phyloP scores from a whole-genome alignment of 2,113 vertebrate genomes.

The Anoura caudifer region DNA sequence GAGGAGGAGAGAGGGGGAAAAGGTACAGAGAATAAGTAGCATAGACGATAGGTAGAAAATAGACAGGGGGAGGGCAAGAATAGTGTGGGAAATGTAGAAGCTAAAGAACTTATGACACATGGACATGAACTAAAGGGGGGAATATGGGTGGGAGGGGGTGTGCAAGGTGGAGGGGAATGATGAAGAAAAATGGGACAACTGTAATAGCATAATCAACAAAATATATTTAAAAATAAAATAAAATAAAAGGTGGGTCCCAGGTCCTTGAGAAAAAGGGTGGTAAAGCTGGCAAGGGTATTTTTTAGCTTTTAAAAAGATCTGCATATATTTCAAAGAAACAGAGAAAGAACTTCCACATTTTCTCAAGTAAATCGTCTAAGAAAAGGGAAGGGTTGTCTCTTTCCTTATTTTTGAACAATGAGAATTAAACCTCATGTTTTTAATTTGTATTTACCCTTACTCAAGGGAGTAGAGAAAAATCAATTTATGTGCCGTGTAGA shows the following conservation, averaged over 20 bases:
- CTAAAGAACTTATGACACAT: no score
- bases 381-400: neutral
- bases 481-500: neutral
- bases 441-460: neutral
- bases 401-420: neutral
- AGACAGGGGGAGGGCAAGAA: no score
- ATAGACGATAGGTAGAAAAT: no score
- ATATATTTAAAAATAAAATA: no score
- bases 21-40: no score
- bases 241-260: neutral
- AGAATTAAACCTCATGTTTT: neutral
- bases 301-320: neutral
- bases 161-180: no score
- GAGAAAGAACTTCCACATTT: neutral
- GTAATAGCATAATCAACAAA: no score
- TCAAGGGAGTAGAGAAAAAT: neutral
- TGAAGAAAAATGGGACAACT: no score
- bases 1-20: no score
- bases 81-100: no score
- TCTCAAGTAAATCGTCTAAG: neutral
- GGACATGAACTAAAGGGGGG: no score
- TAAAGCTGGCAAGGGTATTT: neutral
- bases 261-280: neutral
- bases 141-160: no score
- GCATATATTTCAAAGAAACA: neutral